Evolutionary conservation across 2,113 vertebrate genomes (phyloP).

Genomic region (Lepus europaeus): DNA sequence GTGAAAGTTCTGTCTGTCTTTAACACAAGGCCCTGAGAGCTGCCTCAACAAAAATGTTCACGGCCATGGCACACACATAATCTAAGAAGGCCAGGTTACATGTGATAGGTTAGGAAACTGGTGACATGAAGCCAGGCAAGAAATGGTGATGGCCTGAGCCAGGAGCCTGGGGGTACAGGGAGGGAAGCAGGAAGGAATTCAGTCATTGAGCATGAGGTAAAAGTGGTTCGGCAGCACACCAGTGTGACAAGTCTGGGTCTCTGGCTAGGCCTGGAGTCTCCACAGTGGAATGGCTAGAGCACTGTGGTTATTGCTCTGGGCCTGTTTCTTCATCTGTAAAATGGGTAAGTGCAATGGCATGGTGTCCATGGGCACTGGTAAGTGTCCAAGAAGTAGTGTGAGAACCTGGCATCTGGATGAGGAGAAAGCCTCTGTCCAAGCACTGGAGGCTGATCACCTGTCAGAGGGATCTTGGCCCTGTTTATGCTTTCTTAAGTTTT

Average conservation of each 20-base stretch:
- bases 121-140: neutral
- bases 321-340: constrained; percentile 30
- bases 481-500: neutral
- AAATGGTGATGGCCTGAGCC: neutral
- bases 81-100: neutral
- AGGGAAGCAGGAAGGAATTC: neutral
- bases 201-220: neutral
- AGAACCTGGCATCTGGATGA: neutral
- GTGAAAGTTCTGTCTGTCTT: neutral
- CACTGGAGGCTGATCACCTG: neutral
- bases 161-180: neutral
- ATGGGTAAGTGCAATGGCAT: neutral
- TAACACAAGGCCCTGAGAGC: neutral
- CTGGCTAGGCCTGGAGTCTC: neutral
- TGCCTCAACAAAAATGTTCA: too few relatives aligned
- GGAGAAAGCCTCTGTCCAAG: neutral
- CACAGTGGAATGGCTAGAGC: neutral
- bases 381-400: neutral
- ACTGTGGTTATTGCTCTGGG: neutral
- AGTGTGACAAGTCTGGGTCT: neutral
- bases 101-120: constrained; percentile 24
- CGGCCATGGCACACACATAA: neutral
- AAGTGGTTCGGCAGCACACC: neutral
- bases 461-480: neutral
- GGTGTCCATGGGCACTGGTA: neutral